Base-by-base conservation (phyloP, 2,113 vertebrate genomes). In the Isichthys henryi region DNA sequence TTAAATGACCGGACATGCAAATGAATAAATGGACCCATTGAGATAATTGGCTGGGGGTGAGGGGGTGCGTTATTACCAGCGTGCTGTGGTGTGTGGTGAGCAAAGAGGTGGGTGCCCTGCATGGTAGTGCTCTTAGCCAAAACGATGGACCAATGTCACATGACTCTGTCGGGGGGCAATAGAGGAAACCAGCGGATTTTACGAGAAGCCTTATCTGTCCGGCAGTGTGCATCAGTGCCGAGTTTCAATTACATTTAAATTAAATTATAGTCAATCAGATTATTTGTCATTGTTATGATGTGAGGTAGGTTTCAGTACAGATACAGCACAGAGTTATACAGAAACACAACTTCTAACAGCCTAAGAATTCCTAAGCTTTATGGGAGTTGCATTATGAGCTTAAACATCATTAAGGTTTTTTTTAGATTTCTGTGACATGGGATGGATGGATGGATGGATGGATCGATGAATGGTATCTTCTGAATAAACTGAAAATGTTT, bases 1-100 rank as follows among this genome's bases (percentile, higher is more conserved):
- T 74, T 86, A 87, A 88, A 86, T 90, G 49, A 56, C 88, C 52
- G 90, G 86, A 77, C 56, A 86, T 85, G 87, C 17, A 90, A 85
- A 91, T 90, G 87, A 90, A 88, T 62, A 56, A 52, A 91, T 46
- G n/a, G 74, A 56, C 48, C 49, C 31, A 70, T 43, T 3, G 58
- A 62, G 39, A 89, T 90, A 52, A 90, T 77, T 89, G 49, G 85
- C 15, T 17, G 85, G 10, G 85, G 84, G 48, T 13, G 23, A 2
- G 84, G 43, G 84, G 84, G n/a, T 3, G 10, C 3, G 15, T 86
- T 86, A 27, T 48, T 39, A 21, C 53, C 45, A 84, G 88, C 53
- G 45, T 83, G 35, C 43, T 23, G 53, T 21, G 23, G 62, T 7
- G 10, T 39, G 39, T 15, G 10, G 35, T 88, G 56, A 11, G 35